Evolutionary conservation across 2,113 vertebrate species (phyloP), one percentile per base, ranked within the genome.

Genomic region (Desmodus rotundus): DNA sequence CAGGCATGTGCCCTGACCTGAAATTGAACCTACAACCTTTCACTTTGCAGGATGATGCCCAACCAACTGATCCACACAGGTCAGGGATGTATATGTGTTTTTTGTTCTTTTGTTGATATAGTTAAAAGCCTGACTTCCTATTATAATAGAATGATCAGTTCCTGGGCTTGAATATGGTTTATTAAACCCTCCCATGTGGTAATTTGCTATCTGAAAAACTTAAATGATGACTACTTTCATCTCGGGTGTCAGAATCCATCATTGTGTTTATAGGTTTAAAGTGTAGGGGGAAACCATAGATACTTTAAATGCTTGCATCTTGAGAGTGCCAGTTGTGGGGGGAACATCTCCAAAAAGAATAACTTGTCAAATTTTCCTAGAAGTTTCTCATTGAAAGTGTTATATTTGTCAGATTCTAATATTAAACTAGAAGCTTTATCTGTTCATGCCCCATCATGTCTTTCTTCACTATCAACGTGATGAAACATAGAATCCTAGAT

Each of bases 231-330:
- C 77, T 58, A 92, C 3, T 72, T 87, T 72, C 7, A 65, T 47
- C 20, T 70, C 4, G 63, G 38, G 11, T 72, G 72, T 94, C 63
- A 36, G 61, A 90, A 50, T 94, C 33, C 15, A 9, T 87, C 65
- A 61, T 84, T 87, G 26, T 52, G 7, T 96, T 92, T 95, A 38
- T 94, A 33, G 28, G 43, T 92, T 90, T 11, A 96, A 96, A 81
- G 24, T 33, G 16, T 9, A 82, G 65, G 68, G 36, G 20, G 14
- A 94, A 58, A 68, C 80, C 4, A 58, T 11, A 91, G 31, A 83
- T 24, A 28, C 17, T 80, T 26, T 12, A 82, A 87, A 61, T 87
- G 63, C 50, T 93, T 74, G 43, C 15, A 70, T 54, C 38, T 36
- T 65, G 77, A 95, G 61, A 82, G 65, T 33, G 22, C 52, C 38